phyloP scores from a whole-genome alignment of 2,113 vertebrate genomes.

The Neolamprologus caudopunctatus region DNA sequence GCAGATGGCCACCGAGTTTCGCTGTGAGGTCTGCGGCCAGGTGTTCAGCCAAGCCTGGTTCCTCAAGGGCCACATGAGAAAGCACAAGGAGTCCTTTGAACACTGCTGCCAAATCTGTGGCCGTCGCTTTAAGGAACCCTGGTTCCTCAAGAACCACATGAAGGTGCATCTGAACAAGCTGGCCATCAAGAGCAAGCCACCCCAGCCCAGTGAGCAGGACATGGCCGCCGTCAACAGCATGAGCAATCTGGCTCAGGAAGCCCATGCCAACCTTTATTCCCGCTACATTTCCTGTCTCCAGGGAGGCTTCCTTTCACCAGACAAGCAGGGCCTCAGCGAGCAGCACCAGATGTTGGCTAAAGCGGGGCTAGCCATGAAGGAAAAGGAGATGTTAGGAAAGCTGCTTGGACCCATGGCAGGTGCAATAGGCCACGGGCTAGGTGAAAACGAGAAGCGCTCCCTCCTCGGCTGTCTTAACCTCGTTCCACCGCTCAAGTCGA shows the following conservation, averaged over 20 bases:
- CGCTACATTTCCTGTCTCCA: constrained; percentile 95
- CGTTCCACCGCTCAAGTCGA: constrained; percentile 95
- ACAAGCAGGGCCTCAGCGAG: constrained; percentile 85
- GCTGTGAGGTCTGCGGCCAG: constrained; percentile 94
- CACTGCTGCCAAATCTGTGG: constrained; percentile 98
- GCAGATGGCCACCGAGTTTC: constrained; percentile 86
- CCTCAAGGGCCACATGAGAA: constrained; percentile 98
- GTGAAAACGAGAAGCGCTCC: constrained; percentile 92
- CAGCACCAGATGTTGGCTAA: constrained; percentile 87
- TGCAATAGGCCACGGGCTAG: constrained; percentile 79
- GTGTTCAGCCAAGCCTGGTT: constrained; percentile 99
- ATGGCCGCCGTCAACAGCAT: constrained; percentile 72
- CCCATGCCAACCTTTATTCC: constrained; percentile 92
- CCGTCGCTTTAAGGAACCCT: constrained; percentile 96
- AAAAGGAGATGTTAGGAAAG: constrained; percentile 94
- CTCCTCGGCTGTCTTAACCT: constrained; percentile 93
- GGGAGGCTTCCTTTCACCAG: constrained; percentile 87
- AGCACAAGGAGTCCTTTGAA: constrained; percentile 99
- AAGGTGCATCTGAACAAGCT: constrained; percentile 98
- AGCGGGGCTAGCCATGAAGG: constrained; percentile 87
- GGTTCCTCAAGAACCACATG: constrained; percentile 99
- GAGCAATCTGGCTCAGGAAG: constrained; percentile 87
- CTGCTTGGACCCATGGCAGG: constrained; percentile 84
- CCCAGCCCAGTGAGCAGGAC: constrained; percentile 68
- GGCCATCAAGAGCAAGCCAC: constrained; percentile 91